Base-by-base conservation (phyloP, 2,113 vertebrate species). In the Okapia johnstoni region DNA sequence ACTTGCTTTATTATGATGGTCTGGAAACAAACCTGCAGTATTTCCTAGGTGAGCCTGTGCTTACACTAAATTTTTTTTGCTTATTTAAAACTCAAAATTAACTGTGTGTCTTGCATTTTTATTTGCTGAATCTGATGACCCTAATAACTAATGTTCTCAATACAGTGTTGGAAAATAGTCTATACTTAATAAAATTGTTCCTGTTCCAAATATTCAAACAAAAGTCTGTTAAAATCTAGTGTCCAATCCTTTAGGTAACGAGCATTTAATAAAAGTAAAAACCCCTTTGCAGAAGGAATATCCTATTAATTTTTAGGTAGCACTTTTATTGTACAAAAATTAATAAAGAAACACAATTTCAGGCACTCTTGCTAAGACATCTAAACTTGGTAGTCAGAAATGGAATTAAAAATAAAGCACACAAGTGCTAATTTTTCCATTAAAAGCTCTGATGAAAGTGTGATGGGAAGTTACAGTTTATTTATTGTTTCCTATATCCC, bases 1-100 rank as follows among this genome's bases (percentile, higher is more conserved):
- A 36, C 33, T 54, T 36, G 21, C 33, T 55, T 55, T 55, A 15
- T 55, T 55, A n/a, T 83, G 52, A 52, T 55, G 21, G 79, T 81
- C 50, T 81, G 11, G 30, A 54, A 52, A 10, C 11, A 33, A 81
- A 14, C 33, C 30, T 19, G 11, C 17, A 54, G 11, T 23, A 54
- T 81, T 81, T 81, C 79, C 11, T 23, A 81, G 50, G 33, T 55
- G 4, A 36, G 21, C 21, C 80, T 55, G 21, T n/a, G 57, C 30
- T 57, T 57, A 86, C 23, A 81, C 14, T 84, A 54, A 77, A 28
- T 7, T 66, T 90, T 54, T 4, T 55, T 93, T 85, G 5, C 26
- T 76, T 94, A 16, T 77, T n/a, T 86, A n/a, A 48, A 93, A 50
- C 87, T 96, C 8, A 91, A 46, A 93, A 80, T 91, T 90, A 57